phyloP scores from a whole-genome alignment of 2,113 vertebrate genomes.

The Sterrhoptilus dennistouni region DNA sequence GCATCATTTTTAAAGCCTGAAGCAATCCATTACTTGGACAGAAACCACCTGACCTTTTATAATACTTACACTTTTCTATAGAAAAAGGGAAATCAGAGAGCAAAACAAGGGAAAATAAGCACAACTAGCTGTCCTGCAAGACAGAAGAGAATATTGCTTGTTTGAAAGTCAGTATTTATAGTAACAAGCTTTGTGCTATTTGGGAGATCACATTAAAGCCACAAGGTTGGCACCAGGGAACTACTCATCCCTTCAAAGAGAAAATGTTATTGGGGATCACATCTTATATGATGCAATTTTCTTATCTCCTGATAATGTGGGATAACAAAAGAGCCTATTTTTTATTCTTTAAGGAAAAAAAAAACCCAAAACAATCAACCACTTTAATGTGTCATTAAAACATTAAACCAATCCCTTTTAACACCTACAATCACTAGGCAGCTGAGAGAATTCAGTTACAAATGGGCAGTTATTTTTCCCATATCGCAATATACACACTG shows the following conservation, averaged over 20 bases:
- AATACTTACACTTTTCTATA: conserved; percentile 26
- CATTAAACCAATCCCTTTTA: not conserved
- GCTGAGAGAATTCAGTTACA: not conserved
- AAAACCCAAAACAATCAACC: not conserved
- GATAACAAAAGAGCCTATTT: not conserved
- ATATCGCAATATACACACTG: not conserved
- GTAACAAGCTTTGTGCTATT: not conserved
- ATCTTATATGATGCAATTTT: not conserved
- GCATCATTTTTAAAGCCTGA: conserved; percentile 31
- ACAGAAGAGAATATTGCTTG: not conserved
- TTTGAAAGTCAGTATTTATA: not conserved
- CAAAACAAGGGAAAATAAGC: not conserved
- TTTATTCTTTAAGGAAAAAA: not conserved
- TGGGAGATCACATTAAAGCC: not conserved
- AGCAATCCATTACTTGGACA: conserved; percentile 39
- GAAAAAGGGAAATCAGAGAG: not conserved
- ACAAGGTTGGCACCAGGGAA: not conserved
- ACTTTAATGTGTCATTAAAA: not conserved
- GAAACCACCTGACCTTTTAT: conserved; percentile 39
- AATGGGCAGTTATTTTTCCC: not conserved
- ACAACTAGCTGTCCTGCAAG: not conserved
- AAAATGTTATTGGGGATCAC: not conserved
- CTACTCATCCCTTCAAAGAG: not conserved
- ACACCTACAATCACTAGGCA: not conserved
- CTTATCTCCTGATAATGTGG: not conserved